Evolutionary conservation across 2,888 invertebrate genomes (phyloP), one percentile per base, ranked within the genome.

Genomic region (Eumerus sabulonum): DNA sequence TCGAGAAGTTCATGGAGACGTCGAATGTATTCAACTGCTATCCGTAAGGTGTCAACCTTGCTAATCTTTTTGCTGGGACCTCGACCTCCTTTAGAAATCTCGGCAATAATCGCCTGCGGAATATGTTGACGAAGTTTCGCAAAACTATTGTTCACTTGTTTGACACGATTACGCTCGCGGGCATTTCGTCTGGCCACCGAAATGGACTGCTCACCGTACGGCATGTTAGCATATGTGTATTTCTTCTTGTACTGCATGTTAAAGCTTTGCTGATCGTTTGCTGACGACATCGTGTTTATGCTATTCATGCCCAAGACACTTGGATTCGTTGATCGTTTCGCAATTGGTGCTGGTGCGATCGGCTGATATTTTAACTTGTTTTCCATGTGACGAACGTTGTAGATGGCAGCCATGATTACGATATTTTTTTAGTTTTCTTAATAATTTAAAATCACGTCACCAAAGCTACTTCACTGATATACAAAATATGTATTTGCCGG

Each of bases 131-230:
- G 91, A 11, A 97, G 91, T 9, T 95, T 94, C n/a, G 96, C 95
- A 87, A 97, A 97, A 84, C 97, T 97, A 88, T 96, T 96, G 90
- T 97, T 97, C 85, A 97, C 96, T 92, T 97, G 96, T 88, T 97
- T 96, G 83, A 98, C 98, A 83, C 98, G 92, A 87, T 98, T 98
- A 82, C 98, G 90, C 89, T 98, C 98, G 35, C 98, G 91, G 38
- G 98, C 98, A 88, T 98, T 98, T 85, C 98, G 92, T 54, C 97
- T 90, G 0, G 96, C 96, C 27, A 97, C 96, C 9, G 96, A 95
- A 67, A 96, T 94, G 50, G 95, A 95, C 84, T 94, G 96, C 84
- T 93, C 92, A 35, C 90, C 90, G 84, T 93, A 94, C 19, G 93
- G 93, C 87, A 93, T 92, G 84, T 92, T 91, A 83, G 92, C 91